Evolutionary conservation across 2,113 vertebrate genomes (phyloP).

Genomic region (Aspidoscelis tigris): DNA sequence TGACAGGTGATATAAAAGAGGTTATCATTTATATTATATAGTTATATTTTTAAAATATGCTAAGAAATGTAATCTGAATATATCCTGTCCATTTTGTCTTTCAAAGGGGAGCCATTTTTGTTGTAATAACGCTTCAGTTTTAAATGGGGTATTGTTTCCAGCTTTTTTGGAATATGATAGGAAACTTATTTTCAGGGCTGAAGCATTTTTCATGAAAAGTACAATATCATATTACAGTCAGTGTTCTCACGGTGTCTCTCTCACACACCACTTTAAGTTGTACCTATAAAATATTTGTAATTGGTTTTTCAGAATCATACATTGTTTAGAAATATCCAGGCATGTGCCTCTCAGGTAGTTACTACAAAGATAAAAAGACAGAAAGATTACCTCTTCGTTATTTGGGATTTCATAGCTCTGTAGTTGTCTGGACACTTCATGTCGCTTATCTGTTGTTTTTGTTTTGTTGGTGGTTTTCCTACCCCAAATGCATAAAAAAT

Average conservation of each 20-base stretch:
- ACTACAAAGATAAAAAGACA: not conserved
- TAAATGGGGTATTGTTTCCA: constrained; percentile 12
- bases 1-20: no score
- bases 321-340: no score
- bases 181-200: constrained; percentile 14
- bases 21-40: not conserved
- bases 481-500: not conserved
- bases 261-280: not conserved
- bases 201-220: constrained; percentile 37
- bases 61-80: not conserved
- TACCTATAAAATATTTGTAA: not conserved
- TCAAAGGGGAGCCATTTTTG: not conserved
- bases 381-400: no score
- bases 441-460: not conserved
- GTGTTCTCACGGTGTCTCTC: not conserved
- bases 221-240: not conserved
- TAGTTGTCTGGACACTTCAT: not conserved
- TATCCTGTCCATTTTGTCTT: not conserved
- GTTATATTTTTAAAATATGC: not conserved
- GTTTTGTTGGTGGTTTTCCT: not conserved
- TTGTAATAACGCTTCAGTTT: constrained; percentile 28
- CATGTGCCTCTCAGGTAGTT: not conserved
- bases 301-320: not conserved
- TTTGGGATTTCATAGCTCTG: no score
- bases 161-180: not conserved